A percentile compares a stretch with the other conserved stretches of the same genome.
These are phyloP conservation scores for Eidolon dupreanum DNA, from an alignment of 2,797 vertebrate genomes.

Conservation along the genomic window DNA sequence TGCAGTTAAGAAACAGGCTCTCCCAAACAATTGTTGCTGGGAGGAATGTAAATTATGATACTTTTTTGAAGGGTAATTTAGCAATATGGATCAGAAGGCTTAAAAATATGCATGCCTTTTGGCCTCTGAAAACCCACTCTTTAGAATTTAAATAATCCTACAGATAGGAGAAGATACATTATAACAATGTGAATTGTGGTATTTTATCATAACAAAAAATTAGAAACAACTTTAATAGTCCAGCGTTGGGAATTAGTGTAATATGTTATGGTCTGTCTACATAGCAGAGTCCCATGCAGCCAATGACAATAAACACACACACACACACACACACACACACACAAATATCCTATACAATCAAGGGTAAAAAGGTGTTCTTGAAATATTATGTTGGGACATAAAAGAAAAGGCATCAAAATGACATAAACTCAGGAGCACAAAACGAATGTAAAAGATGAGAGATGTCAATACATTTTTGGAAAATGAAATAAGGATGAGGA, in stretches of 20 bases:
- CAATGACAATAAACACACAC: neutral
- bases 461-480: fast-evolving
- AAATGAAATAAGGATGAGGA: neutral
- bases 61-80: conserved; percentile 52
- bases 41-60: conserved; percentile 1
- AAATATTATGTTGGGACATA: neutral
- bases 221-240: conserved; percentile 45
- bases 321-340: neutral
- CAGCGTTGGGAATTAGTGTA: neutral
- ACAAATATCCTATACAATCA: neutral
- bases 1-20: neutral
- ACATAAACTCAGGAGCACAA: neutral
- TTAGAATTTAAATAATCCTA: conserved; percentile 47
- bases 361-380: neutral
- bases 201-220: conserved; percentile 64
- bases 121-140: conserved; percentile 50
- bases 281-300: neutral
- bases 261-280: neutral
- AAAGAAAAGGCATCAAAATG: neutral
- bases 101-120: conserved; percentile 50
- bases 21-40: neutral
- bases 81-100: conserved; percentile 10
- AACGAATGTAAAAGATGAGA: neutral
- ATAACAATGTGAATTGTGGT: neutral
- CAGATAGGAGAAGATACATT: conserved; percentile 4